Conservation (phyloP, 2,797 vertebrate genomes). For the Nyctalus aviator region DNA sequence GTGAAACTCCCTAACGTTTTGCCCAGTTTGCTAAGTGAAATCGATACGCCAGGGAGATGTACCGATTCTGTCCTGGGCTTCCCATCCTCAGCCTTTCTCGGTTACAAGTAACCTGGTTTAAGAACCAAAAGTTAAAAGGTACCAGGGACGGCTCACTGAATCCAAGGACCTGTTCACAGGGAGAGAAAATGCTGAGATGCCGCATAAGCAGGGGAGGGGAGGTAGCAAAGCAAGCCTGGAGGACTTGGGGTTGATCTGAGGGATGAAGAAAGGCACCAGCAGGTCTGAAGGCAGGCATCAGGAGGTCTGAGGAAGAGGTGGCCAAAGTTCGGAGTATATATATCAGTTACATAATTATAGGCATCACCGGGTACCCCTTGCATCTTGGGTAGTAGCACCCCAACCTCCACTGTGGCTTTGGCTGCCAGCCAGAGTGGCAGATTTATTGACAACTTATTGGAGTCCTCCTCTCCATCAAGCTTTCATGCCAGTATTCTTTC, state of each 20-base stretch:
- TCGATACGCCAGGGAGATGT: background rate
- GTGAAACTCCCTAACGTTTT: background rate
- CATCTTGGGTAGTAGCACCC: background rate
- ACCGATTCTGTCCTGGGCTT: background rate
- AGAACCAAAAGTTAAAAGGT: background rate
- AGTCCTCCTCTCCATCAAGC: slow-evolving; percentile 18
- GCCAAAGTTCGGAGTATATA: background rate
- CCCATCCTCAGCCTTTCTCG: background rate
- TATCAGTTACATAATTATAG: slow-evolving; percentile 48
- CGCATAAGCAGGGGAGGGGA: background rate
- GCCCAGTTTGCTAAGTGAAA: background rate
- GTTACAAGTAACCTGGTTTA: background rate
- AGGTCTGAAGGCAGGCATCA: background rate
- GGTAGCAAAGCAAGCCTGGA: background rate
- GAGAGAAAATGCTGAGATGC: background rate
- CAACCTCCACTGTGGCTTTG: slow-evolving; percentile 56
- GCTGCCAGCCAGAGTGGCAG: slow-evolving; percentile 37
- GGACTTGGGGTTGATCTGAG: background rate
- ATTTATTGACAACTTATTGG: slow-evolving; percentile 62
- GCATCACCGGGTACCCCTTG: background rate
- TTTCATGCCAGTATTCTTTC: slow-evolving; percentile 1
- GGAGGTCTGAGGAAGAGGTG: slow-evolving; percentile 3
- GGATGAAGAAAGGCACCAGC: too few species aligned
- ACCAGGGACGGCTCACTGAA: background rate
- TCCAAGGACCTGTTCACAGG: background rate